A percentile compares a stretch with the other conserved stretches of the same genome.
Conservation (phyloP, 2,797 vertebrate species). For the Masticophis lateralis region DNA sequence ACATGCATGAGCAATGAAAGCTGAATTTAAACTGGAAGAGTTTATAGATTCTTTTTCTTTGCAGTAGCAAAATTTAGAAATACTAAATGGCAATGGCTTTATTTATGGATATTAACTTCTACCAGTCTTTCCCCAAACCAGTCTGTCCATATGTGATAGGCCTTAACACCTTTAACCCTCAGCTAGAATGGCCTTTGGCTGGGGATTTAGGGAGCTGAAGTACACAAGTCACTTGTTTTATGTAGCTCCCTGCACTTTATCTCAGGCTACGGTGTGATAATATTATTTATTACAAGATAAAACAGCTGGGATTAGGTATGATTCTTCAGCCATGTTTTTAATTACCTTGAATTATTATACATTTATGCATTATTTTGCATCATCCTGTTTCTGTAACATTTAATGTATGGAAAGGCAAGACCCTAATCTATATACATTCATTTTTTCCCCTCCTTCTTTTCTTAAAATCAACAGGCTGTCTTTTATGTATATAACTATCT, state of each 20-base stretch:
- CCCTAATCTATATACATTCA: neutral
- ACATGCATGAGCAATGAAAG: slow-evolving; percentile 2
- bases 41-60: neutral
- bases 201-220: neutral
- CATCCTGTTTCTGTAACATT: neutral
- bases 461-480: neutral
- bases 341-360: neutral
- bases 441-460: neutral
- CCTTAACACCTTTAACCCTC: neutral
- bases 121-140: neutral
- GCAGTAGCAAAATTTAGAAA: neutral
- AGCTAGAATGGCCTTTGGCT: neutral
- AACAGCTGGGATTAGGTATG: neutral
- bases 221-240: neutral
- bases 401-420: neutral
- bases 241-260: neutral
- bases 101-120: neutral
- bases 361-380: neutral
- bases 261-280: neutral
- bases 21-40: neutral
- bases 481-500: neutral
- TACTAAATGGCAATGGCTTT: neutral
- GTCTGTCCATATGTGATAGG: neutral
- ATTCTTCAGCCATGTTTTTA: neutral
- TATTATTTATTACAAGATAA: neutral